Base-by-base conservation (phyloP, 2,113 vertebrate species). In the Lepisosteus oculatus region DNA sequence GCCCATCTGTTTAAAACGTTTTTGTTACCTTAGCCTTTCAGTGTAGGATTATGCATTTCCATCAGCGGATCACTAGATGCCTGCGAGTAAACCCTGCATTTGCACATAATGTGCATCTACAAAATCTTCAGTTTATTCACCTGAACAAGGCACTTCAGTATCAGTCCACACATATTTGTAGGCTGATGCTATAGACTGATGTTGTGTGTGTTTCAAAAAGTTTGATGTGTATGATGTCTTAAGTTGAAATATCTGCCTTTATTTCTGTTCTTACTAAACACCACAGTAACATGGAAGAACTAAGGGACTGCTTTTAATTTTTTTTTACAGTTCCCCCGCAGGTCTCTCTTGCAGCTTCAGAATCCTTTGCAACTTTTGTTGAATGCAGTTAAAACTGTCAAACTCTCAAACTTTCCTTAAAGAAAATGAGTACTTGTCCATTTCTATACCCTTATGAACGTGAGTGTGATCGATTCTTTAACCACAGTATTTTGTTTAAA, bases 221-320 rank as follows among this genome's bases (percentile, higher is more conserved):
- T 77, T 84, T 87, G 84, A 73, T 85, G 85, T 81, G 75, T 75
- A 54, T 73, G 71, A 63, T 42, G 41, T 61, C 69, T 17, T 67
- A 55, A 83, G 80, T 83, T 76, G 81, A 78, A 83, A 80, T 78
- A 61, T 74, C 57, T 74, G 72, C 72, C 59, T 65, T 56, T 67
- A 8, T 29, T 55, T 65, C 72, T n/a, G 6, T 44, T 55, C 54
- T 15, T 59, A 72, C 80, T 78, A 72, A 73, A 72, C 76, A 67
- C 65, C 15, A 43, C 47, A 67, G n/a, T 47, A 7, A 7, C 45
- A 7, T n/a, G 66, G 66, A 3, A 12, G 51, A 67, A 54, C 54
- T 51, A 41, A 57, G 47, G 61, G n/a, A 41, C 54, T 64, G 17
- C 44, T 61, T 43, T 9, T 12, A 3, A 43, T 55, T 9, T 7